These are phyloP conservation scores for Bombus confusus DNA, from an alignment of 1,140 invertebrate species.

Conservation along the genomic window DNA sequence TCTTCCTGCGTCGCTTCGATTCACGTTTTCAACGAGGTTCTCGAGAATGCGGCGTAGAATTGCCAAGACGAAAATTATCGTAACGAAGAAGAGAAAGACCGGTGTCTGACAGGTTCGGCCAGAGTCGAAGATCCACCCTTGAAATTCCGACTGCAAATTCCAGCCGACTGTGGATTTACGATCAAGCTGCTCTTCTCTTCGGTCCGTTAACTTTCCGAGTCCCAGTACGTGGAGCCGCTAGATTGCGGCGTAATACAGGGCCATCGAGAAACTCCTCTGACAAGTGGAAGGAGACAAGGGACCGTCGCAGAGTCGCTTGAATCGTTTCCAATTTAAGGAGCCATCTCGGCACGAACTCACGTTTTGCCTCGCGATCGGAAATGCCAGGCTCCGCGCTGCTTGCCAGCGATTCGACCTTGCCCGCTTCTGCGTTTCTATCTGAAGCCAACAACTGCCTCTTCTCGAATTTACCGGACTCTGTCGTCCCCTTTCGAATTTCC, in stretches of 20 bases:
- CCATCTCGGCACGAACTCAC: neutral
- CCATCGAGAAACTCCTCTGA: conserved; percentile 22
- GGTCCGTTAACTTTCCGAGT: conserved; percentile 19
- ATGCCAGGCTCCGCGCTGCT: neutral
- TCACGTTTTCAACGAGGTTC: too few relatives aligned
- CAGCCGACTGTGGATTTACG: conserved; percentile 19
- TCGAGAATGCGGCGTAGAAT: too few relatives aligned
- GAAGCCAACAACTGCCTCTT: neutral
- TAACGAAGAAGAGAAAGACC: too few relatives aligned
- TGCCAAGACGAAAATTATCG: neutral
- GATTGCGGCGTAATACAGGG: conserved; percentile 10
- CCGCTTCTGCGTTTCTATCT: neutral
- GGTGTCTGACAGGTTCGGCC: too few relatives aligned
- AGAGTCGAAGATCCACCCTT: neutral
- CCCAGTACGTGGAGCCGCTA: conserved; percentile 1
- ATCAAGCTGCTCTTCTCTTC: conserved; percentile 9
- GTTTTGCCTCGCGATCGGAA: conserved; percentile 11
- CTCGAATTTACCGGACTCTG: neutral
- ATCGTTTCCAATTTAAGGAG: conserved; percentile 34
- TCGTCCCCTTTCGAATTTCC: too few relatives aligned
- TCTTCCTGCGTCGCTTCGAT: too few relatives aligned
- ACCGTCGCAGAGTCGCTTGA: neutral
- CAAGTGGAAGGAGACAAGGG: conserved; percentile 11
- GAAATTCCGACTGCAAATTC: neutral
- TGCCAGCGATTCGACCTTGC: neutral